A percentile compares a stretch with the other conserved stretches of the same genome.
Conservation (phyloP, 2,888 invertebrate species). For the Julus scanicus region DNA sequence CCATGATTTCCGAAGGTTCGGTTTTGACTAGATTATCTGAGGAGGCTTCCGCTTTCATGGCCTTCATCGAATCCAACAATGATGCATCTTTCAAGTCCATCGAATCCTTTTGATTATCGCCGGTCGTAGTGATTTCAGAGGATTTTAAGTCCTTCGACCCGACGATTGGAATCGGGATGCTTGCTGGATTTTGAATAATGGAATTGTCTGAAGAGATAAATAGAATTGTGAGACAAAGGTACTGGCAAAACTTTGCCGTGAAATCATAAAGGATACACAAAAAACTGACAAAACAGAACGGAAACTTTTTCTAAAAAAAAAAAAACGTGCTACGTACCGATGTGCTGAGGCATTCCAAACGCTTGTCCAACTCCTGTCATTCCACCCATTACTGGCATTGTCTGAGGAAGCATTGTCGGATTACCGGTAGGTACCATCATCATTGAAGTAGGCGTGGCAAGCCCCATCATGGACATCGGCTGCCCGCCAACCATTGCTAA, state of each 20-base stretch:
- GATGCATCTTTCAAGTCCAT: background rate
- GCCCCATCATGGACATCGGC: slow-evolving; percentile 60
- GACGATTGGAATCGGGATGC: background rate
- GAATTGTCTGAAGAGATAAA: background rate
- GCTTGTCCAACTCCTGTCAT: slow-evolving; percentile 52
- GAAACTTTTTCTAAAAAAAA: too few species aligned
- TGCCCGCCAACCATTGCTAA: slow-evolving; percentile 58
- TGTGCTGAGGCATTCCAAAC: slow-evolving; percentile 51
- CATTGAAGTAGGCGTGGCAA: slow-evolving; percentile 60
- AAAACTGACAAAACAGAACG: too few species aligned
- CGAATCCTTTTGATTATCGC: background rate
- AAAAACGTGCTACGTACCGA: background rate
- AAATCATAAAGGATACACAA: too few species aligned
- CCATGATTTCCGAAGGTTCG: background rate
- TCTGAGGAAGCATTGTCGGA: slow-evolving; percentile 55
- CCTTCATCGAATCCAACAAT: background rate
- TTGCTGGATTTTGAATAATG: background rate
- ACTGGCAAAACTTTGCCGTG: too few species aligned
- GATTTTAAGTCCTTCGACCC: background rate
- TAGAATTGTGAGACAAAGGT: background rate
- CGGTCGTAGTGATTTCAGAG: background rate
- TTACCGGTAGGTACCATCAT: slow-evolving; percentile 60
- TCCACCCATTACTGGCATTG: slow-evolving; percentile 55
- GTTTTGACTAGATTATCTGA: background rate
- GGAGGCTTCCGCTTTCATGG: background rate